phyloP scores from a whole-genome alignment of 2,113 vertebrate genomes.

The Lutjanus erythropterus region DNA sequence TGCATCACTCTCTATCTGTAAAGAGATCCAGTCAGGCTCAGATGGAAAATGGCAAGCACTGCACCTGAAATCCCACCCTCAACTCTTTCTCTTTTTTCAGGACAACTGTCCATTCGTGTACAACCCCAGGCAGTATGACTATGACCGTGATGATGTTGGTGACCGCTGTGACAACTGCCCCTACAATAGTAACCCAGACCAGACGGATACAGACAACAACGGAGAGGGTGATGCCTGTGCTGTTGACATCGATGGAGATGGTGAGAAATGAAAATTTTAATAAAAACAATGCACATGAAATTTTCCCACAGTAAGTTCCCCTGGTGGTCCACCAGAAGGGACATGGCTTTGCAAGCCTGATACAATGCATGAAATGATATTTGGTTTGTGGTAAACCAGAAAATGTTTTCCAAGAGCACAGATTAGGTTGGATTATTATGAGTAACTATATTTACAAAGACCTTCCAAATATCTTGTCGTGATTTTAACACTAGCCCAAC shows the following conservation, averaged over 20 bases:
- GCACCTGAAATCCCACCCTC: slow-evolving; percentile 50
- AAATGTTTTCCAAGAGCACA: no score
- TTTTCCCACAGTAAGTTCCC: no score
- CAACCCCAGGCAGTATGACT: slow-evolving; percentile 98
- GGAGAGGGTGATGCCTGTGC: slow-evolving; percentile 98
- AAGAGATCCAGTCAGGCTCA: slow-evolving; percentile 53
- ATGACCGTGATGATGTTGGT: slow-evolving; percentile 96
- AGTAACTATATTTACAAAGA: no score
- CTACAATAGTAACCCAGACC: slow-evolving; percentile 98
- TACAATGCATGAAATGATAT: no score
- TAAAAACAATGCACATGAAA: neutral
- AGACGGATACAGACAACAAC: slow-evolving; percentile 96
- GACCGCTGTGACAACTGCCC: slow-evolving; percentile 99
- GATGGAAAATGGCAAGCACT: slow-evolving; percentile 53
- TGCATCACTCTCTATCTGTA: slow-evolving; percentile 29
- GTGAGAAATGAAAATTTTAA: slow-evolving; percentile 77
- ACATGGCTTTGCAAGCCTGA: no score
- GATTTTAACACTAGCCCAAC: no score
- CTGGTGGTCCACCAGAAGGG: no score
- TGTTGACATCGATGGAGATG: slow-evolving; percentile 97
- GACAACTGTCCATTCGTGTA: slow-evolving; percentile 98
- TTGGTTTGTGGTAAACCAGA: no score
- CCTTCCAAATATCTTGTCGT: no score
- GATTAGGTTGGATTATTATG: no score
- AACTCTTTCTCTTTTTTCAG: slow-evolving; percentile 76